phyloP scores from a whole-genome alignment of 2,797 vertebrate species.

The Enteromius treurensis region DNA sequence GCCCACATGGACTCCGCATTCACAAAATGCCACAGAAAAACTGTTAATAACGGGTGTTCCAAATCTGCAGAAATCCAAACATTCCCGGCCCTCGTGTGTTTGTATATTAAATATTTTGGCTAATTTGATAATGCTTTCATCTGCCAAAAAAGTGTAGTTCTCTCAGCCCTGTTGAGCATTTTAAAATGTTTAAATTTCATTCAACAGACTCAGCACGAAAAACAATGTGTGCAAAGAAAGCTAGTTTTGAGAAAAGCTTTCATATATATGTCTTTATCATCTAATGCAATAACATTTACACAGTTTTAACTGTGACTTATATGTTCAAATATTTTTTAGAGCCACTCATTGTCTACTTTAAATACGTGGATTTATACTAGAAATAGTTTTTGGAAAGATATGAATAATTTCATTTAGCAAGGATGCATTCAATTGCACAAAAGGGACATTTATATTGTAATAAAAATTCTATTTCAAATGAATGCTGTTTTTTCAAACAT shows the following conservation, averaged over 20 bases:
- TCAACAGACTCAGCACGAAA: background rate
- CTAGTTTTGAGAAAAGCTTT: background rate
- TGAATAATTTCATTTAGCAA: background rate
- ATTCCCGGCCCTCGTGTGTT: background rate
- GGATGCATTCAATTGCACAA: background rate
- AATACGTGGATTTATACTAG: no score
- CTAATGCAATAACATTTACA: background rate
- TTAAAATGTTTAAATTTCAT: slow-evolving; percentile 1
- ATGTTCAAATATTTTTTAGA: background rate
- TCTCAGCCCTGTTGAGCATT: slow-evolving; percentile 9
- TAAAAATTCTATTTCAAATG: background rate
- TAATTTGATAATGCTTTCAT: slow-evolving; percentile 19
- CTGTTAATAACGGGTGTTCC: slow-evolving; percentile 13
- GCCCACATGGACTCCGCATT: background rate
- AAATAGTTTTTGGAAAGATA: background rate
- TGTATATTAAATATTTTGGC: slow-evolving; percentile 11
- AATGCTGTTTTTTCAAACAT: background rate
- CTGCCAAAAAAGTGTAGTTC: slow-evolving; percentile 11
- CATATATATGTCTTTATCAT: background rate
- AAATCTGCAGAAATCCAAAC: slow-evolving; percentile 4
- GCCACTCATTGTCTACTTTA: background rate
- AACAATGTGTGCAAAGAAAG: background rate
- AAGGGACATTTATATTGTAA: background rate
- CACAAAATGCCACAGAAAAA: slow-evolving; percentile 5
- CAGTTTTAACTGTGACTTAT: background rate